Conservation (phyloP, 2,797 vertebrate species). For the Xenopus petersii region DNA sequence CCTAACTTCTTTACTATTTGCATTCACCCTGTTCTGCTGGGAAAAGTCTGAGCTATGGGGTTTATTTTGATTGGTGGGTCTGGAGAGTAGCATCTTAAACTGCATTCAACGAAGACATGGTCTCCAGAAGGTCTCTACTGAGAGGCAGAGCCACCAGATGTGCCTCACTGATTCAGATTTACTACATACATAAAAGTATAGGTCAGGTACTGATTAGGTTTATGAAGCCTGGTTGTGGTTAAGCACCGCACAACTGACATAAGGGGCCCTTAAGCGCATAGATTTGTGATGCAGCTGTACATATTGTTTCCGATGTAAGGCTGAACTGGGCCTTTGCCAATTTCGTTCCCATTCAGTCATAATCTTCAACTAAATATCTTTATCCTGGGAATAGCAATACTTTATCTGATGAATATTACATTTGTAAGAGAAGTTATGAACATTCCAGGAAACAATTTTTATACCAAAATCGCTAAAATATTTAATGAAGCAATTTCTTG, state of each 20-base stretch:
- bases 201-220: neutral
- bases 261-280: neutral
- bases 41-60: neutral
- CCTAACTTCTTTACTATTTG: neutral
- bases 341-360: neutral
- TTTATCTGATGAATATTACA: neutral
- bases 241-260: neutral
- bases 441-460: neutral
- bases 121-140: neutral
- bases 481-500: neutral
- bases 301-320: neutral
- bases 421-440: neutral
- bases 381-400: neutral
- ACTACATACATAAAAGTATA: neutral
- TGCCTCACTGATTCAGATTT: neutral
- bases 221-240: neutral
- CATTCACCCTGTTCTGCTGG: neutral
- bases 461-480: neutral
- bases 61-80: neutral
- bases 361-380: neutral
- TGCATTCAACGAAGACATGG: neutral
- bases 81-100: neutral
- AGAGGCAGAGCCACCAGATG: neutral
- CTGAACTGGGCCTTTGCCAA: neutral
- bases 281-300: slow-evolving; percentile 2